Base-by-base conservation (phyloP, 2,888 invertebrate genomes). In the Ormyrus labotus region DNA sequence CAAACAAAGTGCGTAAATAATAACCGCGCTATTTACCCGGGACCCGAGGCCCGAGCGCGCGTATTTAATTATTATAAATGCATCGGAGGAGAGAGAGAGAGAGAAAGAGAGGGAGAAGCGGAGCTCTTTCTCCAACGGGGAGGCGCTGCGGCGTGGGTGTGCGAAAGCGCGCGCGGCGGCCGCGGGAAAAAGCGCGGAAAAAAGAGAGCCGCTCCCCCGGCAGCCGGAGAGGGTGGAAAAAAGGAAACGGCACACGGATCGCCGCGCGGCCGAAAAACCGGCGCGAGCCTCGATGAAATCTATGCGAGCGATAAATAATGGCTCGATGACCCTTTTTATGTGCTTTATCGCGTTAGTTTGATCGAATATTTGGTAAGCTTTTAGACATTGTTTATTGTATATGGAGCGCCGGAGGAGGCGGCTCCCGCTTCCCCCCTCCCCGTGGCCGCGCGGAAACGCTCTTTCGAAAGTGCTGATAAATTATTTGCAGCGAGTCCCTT, bases 1-100 rank as follows among this genome's bases (percentile, higher is more conserved):
- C 88, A 89, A 90, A 90, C 90, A 90, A 90, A 90, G 88, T 88
- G 87, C 86, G 89, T 89, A 89, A 90, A 90, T 90, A 90, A 90
- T 90, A 90, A 90, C 89, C 87, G 86, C 87, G 85, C 87, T 89
- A 88, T 90, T 89, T 90, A 87, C 89, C 87, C 85, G 72, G 58
- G 65, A 72, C 34, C 63, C 72, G 58, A 34, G 67, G 64, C 68
- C 60, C 47, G 74, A 19, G 69, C 80, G 69, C 80, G 71, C 82
- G 77, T 81, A 83, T 83, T 80, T 83, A 82, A 81, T 82, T 82
- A 82, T 83, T 80, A 81, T 82, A 83, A 83, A 81, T 82, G 83
- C 81, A 79, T 72, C 77, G 72, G 60, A 19, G 9, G 13, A 1
- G 57, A 6, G 13, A 1, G 57, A 6, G 69, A 61, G 68, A n/a